Base-by-base conservation (phyloP, 2,888 invertebrate genomes). In the Oeneis ivallda region DNA sequence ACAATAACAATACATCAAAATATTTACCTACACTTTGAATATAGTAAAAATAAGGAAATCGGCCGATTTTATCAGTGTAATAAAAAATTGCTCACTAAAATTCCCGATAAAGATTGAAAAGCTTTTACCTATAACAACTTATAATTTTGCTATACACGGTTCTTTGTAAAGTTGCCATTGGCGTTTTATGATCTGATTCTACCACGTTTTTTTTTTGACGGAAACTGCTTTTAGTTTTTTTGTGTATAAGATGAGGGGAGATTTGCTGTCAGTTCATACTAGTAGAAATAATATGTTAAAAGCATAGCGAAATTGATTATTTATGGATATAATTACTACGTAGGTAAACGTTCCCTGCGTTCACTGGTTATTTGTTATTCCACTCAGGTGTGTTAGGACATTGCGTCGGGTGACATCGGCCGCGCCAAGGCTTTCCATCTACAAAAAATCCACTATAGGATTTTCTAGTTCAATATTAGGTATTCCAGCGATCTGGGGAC, bases 361-460 rank as follows among this genome's bases (percentile, higher is more conserved):
- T 76, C 74, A 9, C 74, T 68, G 76, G 72, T 76, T 75, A 76
- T 81, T 85, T 83, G 79, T 78, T 80, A 85, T 86, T 84, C 84
- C 77, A 81, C 78, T 76, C 81, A 83, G 78, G 76, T 70, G 70
- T 72, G 71, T 70, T 70, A 72, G 75, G 76, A 79, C 80, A 79
- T 80, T 79, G 79, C 74, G 76, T 76, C 75, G 75, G 72, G 71
- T 74, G 75, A 73, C 74, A 74, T 67, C 69, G 71, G 66, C 70
- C 50, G 34, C 53, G 4, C 34, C 13, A 8, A 15, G 52, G 52
- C n/a, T 53, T 53, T 32, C 15, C 53, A 53, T 34, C 15, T 53
- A 37, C 53, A 53, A 37, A 37, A 10, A 9, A n/a, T 2, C n/a
- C 1, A 9, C n/a, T 53, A 53, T 10, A 37, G 15, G 53, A 53